Base-by-base conservation (phyloP, 1,140 invertebrate genomes). In the Heliconius hewitsoni region DNA sequence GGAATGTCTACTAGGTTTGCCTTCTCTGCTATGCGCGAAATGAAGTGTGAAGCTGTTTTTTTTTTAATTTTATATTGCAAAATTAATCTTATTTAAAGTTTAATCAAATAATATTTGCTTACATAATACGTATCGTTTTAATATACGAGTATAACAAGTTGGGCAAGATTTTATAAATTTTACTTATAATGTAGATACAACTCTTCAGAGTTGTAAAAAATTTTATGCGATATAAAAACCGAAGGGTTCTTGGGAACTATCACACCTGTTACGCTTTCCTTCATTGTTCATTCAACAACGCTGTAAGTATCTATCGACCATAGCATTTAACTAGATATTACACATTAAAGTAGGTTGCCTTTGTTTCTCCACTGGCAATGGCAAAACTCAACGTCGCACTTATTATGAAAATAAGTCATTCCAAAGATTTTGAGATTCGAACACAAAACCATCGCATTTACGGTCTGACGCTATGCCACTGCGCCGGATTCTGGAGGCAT, bases 241-340 rank as follows among this genome's bases (percentile, higher is more conserved):
- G 23, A 66, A 66, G 60, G 60, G 23, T 66, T 30, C 60, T 66
- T 66, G 60, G 60, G 60, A 66, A 66, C 60, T 66, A 66, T 27
- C 23, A 27, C 60, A 66, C 60, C 60, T 66, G 60, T 66, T 66
- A 66, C 60, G 60, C 60, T 66, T 66, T 66, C 23, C 60, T 27
- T 66, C 60, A 66, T 66, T 66, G 60, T 66, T 66, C 60, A 66
- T 66, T 66, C 23, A 66, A 27, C 60, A 66, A 66, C 60, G 27
- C 60, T 66, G 30, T 23, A 57, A 57, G 50, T 57, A 57, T 23
- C 55, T 57, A 23, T 57, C 55, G n/a, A 27, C n/a, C 8, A 27
- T 66, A 27, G 11, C 4, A 5, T 66, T 66, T 66, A 27, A 23
- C 55, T 57, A 57, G n/a, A 66, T 66, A 27, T 66, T 66, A 11